Conservation (phyloP, 2,888 invertebrate genomes). For the Rhaphigaster nebulosa region DNA sequence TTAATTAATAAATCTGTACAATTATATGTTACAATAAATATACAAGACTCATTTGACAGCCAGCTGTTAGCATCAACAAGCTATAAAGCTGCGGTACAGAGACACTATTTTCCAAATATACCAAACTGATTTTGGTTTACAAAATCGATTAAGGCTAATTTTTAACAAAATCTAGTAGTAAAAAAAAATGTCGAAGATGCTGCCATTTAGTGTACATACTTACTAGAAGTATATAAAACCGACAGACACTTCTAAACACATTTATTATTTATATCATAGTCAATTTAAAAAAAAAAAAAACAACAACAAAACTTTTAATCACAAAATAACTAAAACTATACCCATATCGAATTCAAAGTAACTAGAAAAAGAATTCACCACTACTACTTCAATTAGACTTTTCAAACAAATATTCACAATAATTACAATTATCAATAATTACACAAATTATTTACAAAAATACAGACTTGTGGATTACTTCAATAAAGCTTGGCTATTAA, state of each 20-base stretch:
- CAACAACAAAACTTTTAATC: background rate
- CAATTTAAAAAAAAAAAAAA: constrained; percentile 11
- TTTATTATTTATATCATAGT: constrained; percentile 12
- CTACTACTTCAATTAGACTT: constrained; percentile 23
- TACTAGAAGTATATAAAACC: constrained; percentile 10
- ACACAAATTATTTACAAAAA: constrained; percentile 54
- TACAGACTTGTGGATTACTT: constrained; percentile 45
- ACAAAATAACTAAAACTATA: constrained; percentile 46
- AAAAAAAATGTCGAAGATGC: background rate
- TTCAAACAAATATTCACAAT: constrained; percentile 55
- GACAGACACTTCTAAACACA: constrained; percentile 13
- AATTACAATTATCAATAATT: constrained; percentile 50
- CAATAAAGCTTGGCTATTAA: constrained; percentile 20
- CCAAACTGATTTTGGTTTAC: background rate
- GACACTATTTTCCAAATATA: constrained; percentile 19
- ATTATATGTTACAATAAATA: constrained; percentile 23
- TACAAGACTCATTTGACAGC: constrained; percentile 30
- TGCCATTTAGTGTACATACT: constrained; percentile 11
- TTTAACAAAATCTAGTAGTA: constrained; percentile 3
- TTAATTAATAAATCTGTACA: constrained; percentile 39
- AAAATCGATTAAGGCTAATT: constrained; percentile 30
- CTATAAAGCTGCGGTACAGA: constrained; percentile 17
- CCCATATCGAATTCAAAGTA: constrained; percentile 34
- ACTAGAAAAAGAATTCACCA: constrained; percentile 52
- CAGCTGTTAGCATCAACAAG: constrained; percentile 20